Evolutionary conservation across 1,140 invertebrate species (phyloP).

Genomic region (Drosophila melanica): DNA sequence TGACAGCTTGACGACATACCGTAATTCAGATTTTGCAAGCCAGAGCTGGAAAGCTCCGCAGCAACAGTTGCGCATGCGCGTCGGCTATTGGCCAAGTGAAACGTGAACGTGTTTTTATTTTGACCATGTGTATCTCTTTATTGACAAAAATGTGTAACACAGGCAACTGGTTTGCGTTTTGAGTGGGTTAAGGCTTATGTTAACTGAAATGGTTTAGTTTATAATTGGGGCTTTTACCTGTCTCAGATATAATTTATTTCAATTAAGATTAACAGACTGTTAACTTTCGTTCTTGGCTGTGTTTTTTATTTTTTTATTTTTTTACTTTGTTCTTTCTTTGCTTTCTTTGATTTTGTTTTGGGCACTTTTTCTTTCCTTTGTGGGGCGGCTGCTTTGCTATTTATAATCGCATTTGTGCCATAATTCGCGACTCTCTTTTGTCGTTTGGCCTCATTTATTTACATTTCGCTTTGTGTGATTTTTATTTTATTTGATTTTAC

Average conservation of each 20-base stretch:
- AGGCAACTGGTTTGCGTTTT: constrained; percentile 57
- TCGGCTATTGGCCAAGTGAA: constrained; percentile 52
- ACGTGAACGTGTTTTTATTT: constrained; percentile 60
- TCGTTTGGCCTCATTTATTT: constrained; percentile 67
- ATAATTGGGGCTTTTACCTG: constrained; percentile 40
- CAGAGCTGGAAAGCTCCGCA: constrained; percentile 3
- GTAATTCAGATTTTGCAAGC: constrained; percentile 54
- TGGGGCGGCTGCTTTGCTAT: constrained; percentile 25
- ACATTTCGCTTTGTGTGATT: constrained; percentile 56
- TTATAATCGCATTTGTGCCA: constrained; percentile 60
- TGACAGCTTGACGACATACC: constrained; percentile 20
- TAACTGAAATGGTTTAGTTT: constrained; percentile 19
- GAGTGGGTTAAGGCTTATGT: constrained; percentile 2
- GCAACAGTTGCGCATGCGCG: constrained; percentile 57
- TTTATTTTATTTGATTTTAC: constrained; percentile 42
- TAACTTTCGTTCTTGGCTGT: constrained; percentile 16
- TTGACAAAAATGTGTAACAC: constrained; percentile 71
- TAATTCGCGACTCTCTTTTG: constrained; percentile 62
- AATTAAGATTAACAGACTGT: constrained; percentile 4
- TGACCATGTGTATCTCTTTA: background rate
- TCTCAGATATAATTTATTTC: background rate
- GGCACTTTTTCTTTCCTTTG: constrained; percentile 68
- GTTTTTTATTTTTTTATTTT: no score
- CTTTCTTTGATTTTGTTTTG: constrained; percentile 17
- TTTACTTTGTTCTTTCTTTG: constrained; percentile 11